Evolutionary conservation across 2,797 vertebrate species (phyloP).

Genomic region (Moxostoma hubbsi): DNA sequence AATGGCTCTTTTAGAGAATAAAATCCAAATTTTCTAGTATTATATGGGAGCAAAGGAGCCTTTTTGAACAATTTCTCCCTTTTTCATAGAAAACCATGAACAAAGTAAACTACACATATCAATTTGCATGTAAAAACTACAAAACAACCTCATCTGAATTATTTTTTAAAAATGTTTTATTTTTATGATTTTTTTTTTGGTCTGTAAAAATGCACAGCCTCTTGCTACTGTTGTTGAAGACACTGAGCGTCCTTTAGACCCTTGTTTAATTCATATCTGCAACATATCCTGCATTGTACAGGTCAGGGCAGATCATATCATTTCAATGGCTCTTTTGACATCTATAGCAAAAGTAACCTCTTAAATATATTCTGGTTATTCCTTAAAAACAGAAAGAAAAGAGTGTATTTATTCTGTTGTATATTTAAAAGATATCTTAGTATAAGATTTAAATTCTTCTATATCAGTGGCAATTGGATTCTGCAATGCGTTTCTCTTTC

Average conservation of each 20-base stretch:
- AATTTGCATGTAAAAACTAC: conserved; percentile 78
- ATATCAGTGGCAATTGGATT: conserved; percentile 63
- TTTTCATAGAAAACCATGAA: conserved; percentile 74
- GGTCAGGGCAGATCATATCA: conserved; percentile 58
- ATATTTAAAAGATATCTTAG: conserved; percentile 67
- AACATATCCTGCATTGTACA: conserved; percentile 25
- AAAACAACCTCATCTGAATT: conserved; percentile 67
- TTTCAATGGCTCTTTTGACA: conserved; percentile 61
- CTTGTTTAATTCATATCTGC: conserved; percentile 54
- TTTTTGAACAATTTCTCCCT: conserved; percentile 72
- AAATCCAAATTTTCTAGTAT: conserved; percentile 69
- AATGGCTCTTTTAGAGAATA: conserved; percentile 76
- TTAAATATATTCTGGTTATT: conserved; percentile 67
- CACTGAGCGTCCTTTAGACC: conserved; percentile 63
- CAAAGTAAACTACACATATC: conserved; percentile 74
- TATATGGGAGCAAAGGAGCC: conserved; percentile 78
- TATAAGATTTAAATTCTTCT: conserved; percentile 58
- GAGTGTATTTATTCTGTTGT: conserved; percentile 59
- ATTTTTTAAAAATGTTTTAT: conserved; percentile 54
- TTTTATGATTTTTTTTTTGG: conserved; percentile 5
- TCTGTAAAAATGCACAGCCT: conserved; percentile 59
- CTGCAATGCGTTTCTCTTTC: conserved; percentile 51
- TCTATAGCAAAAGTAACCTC: conserved; percentile 68
- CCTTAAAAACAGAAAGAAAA: conserved; percentile 67
- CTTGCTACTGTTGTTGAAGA: conserved; percentile 61